These are phyloP conservation scores for Lissocephala sabroskyi DNA, from an alignment of 2,888 invertebrate species.

Conservation along the genomic window DNA sequence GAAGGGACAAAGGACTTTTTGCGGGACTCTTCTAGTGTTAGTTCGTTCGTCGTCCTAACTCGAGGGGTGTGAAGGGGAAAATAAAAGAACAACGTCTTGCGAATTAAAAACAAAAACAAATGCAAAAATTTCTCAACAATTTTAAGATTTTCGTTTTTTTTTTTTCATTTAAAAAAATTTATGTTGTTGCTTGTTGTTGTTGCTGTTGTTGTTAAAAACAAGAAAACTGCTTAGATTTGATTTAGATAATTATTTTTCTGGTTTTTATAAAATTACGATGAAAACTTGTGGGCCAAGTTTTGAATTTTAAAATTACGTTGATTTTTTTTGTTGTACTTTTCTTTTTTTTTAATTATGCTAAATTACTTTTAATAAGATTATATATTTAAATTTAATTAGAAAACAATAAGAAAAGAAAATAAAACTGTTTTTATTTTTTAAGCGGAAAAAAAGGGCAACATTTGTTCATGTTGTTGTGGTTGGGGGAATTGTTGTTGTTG, in stretches of 20 bases:
- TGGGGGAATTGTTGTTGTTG: slow-evolving; percentile 20
- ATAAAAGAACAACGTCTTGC: slow-evolving; percentile 50
- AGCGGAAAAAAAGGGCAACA: background rate
- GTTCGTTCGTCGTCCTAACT: slow-evolving; percentile 15
- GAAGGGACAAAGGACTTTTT: background rate
- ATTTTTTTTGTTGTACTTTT: slow-evolving; percentile 35
- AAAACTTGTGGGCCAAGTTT: too few relatives aligned
- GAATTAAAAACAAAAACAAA: slow-evolving; percentile 69
- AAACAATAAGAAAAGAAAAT: slow-evolving; percentile 32
- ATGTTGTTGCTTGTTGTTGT: slow-evolving; percentile 27
- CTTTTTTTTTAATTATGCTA: slow-evolving; percentile 55
- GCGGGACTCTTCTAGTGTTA: slow-evolving; percentile 17
- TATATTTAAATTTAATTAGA: slow-evolving; percentile 52
- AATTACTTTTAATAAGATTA: slow-evolving; percentile 44
- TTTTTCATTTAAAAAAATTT: slow-evolving; percentile 10
- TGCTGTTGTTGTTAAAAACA: slow-evolving; percentile 57
- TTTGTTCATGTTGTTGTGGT: background rate
- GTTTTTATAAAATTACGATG: slow-evolving; percentile 12
- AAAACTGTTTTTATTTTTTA: slow-evolving; percentile 20
- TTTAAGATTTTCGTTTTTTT: slow-evolving; percentile 36
- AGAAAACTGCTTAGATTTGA: slow-evolving; percentile 54
- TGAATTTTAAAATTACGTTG: slow-evolving; percentile 51
- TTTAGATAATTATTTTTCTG: slow-evolving; percentile 5
- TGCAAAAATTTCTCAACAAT: slow-evolving; percentile 61
- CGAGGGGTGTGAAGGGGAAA: too few relatives aligned